phyloP scores from a whole-genome alignment of 2,797 vertebrate genomes.

The Sebastes steindachneri region DNA sequence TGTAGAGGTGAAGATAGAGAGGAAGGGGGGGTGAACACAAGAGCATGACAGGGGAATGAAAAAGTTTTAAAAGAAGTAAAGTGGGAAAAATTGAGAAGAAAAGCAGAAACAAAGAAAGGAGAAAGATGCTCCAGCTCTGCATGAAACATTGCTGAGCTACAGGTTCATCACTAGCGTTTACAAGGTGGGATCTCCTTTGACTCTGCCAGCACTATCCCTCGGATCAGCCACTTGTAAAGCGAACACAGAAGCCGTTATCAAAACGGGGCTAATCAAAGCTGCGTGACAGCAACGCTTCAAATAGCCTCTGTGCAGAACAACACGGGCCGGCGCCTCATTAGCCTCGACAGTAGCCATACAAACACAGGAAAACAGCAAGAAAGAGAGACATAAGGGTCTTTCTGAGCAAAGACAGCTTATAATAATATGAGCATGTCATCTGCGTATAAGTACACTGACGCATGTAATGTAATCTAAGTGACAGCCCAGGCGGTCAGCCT shows the following conservation, averaged over 20 bases:
- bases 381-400: background rate
- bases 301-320: conserved; percentile 15
- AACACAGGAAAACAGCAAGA: background rate
- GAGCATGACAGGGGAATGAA: background rate
- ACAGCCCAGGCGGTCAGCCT: background rate
- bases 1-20: background rate
- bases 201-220: background rate
- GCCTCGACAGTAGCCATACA: conserved; percentile 9
- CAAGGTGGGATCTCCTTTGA: conserved; percentile 12
- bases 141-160: conserved; percentile 18
- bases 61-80: background rate
- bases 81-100: background rate
- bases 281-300: conserved; percentile 36
- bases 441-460: background rate
- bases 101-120: background rate
- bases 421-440: background rate
- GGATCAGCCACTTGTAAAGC: conserved; percentile 31
- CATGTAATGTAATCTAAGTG: background rate
- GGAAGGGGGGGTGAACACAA: background rate
- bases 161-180: conserved; percentile 5
- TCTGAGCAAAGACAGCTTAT: background rate
- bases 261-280: conserved; percentile 56
- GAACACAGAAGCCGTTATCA: conserved; percentile 31
- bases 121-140: background rate
- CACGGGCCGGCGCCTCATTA: conserved; percentile 39